Evolutionary conservation across 1,140 invertebrate genomes (phyloP).

Genomic region (Aphaenogaster rudis): DNA sequence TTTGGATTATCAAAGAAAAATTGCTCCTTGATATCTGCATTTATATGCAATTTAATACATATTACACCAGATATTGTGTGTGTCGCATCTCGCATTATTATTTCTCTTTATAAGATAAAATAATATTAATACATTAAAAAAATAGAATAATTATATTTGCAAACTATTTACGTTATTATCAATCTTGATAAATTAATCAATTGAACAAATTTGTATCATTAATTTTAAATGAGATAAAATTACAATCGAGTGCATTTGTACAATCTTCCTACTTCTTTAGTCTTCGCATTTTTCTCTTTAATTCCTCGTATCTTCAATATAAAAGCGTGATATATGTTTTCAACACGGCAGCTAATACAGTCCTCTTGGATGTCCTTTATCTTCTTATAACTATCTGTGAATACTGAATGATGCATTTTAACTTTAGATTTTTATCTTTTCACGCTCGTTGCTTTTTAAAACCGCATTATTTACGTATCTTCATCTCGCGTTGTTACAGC

Average conservation of each 20-base stretch:
- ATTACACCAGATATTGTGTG: not conserved
- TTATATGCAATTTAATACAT: not conserved
- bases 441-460: not conserved
- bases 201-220: not conserved
- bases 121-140: not conserved
- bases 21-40: not conserved
- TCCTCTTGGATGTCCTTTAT: not conserved
- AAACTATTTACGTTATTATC: not conserved
- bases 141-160: not conserved
- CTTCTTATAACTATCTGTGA: not conserved
- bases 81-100: too few species aligned
- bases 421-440: constrained; percentile 5
- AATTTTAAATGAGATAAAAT: not conserved
- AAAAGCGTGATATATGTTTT: not conserved
- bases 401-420: not conserved
- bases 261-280: not conserved
- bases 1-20: not conserved
- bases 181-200: not conserved
- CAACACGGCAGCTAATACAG: not conserved
- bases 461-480: not conserved
- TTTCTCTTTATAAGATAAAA: not conserved
- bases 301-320: not conserved
- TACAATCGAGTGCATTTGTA: not conserved
- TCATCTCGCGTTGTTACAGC: constrained; percentile 16
- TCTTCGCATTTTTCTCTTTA: not conserved